These are phyloP conservation scores for Pseudochirops corinnae DNA, from an alignment of 2,797 vertebrate species.

Conservation along the genomic window DNA sequence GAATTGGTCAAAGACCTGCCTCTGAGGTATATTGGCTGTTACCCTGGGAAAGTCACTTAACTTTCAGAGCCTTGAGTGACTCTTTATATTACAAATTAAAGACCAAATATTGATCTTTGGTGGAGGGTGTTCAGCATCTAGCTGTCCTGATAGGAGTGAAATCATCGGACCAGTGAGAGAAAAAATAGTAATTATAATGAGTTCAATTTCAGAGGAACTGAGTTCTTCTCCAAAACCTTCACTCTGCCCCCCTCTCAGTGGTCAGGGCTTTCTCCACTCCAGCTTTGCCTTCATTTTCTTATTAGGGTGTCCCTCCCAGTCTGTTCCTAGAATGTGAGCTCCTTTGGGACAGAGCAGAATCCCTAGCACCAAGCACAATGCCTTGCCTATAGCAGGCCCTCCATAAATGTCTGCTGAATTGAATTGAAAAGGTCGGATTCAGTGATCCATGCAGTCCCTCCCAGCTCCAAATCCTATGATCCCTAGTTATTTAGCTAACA, in stretches of 20 bases:
- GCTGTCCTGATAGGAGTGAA: not conserved
- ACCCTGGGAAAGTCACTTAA: not conserved
- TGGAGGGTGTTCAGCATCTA: not conserved
- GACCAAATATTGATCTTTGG: not conserved
- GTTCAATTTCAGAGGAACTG: not conserved
- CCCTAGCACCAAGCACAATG: not conserved
- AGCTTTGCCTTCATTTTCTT: not conserved
- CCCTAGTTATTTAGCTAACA: conserved; percentile 73
- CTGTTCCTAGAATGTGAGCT: not conserved
- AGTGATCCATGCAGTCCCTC: not conserved
- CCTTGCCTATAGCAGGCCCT: not conserved
- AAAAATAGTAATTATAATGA: not conserved
- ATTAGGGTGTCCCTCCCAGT: not conserved
- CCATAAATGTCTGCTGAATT: not conserved
- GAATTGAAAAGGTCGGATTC: not conserved
- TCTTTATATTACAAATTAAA: not conserved
- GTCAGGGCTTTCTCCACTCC: not conserved
- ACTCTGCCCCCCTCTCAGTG: not conserved
- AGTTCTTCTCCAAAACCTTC: not conserved
- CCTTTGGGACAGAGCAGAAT: not conserved
- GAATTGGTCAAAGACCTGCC: not conserved
- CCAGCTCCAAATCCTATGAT: not conserved
- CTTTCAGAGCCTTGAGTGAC: not conserved
- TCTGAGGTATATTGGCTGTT: not conserved
- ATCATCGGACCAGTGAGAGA: not conserved